Conservation (phyloP, 1,140 invertebrate genomes). For the Dolichoris vasculosae region DNA sequence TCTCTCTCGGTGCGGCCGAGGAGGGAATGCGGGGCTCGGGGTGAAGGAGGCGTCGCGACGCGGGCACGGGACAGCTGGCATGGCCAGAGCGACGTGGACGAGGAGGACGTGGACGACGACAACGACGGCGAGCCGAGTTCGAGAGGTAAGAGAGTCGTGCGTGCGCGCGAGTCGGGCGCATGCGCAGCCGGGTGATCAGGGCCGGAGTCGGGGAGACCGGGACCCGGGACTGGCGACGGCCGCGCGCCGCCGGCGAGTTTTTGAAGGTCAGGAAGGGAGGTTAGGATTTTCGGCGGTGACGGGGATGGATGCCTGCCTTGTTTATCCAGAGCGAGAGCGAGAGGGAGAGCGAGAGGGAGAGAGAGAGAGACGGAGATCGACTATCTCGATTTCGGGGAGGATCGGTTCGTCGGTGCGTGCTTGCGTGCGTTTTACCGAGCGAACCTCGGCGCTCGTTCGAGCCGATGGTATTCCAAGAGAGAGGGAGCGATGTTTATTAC, state of each 20-base stretch:
- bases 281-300: neutral
- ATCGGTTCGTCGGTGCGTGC: too few relatives aligned
- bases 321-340: neutral
- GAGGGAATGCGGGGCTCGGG: neutral
- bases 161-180: constrained; percentile 26
- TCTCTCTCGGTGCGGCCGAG: neutral
- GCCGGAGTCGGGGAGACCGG: neutral
- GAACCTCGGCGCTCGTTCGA: too few relatives aligned
- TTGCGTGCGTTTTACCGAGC: too few relatives aligned
- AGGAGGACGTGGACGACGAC: neutral
- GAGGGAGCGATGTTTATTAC: too few relatives aligned
- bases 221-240: neutral
- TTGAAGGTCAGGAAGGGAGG: neutral
- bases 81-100: neutral
- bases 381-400: too few relatives aligned
- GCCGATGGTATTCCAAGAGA: too few relatives aligned
- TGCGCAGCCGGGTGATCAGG: constrained; percentile 4
- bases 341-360: constrained; percentile 6
- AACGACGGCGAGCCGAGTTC: neutral
- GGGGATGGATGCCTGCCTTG: too few relatives aligned
- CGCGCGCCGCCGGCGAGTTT: neutral
- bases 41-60: neutral
- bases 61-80: neutral
- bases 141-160: neutral
- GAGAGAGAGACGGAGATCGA: neutral